Percentiles rank a stretch among this genome's conserved stretches.
These are phyloP conservation scores for Oreotrochilus melanogaster DNA, from an alignment of 2,113 vertebrate genomes.

Conservation along the genomic window DNA sequence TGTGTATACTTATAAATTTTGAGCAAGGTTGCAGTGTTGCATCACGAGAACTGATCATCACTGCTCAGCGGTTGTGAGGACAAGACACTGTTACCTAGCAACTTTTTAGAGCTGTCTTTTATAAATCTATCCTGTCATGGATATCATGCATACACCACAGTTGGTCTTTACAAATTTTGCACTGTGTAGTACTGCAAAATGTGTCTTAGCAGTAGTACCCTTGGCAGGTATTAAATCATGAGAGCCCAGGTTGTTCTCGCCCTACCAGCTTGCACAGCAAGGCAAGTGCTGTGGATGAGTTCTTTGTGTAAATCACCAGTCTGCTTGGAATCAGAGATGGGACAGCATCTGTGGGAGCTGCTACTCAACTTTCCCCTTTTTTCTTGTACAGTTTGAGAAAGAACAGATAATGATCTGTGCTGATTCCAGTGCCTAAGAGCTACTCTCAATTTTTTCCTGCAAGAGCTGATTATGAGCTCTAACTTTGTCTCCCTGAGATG, in stretches of 20 bases:
- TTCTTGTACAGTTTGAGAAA: background rate
- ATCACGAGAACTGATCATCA: background rate
- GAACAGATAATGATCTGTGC: background rate
- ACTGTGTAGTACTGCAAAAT: background rate
- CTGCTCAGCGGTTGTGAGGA: background rate
- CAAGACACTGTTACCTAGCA: constrained; percentile 57
- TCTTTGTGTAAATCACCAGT: background rate
- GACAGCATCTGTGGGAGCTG: background rate
- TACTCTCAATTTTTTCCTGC: background rate
- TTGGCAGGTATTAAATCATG: background rate
- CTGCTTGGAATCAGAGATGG: background rate
- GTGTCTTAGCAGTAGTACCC: background rate
- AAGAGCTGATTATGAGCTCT: background rate
- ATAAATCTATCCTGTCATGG: constrained; percentile 2
- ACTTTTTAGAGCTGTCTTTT: constrained; percentile 17
- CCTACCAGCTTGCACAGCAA: background rate
- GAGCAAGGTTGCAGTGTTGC: background rate
- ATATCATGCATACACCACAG: background rate
- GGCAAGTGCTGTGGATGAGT: background rate
- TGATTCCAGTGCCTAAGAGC: background rate
- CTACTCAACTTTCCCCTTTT: background rate
- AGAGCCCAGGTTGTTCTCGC: background rate
- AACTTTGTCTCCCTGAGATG: background rate
- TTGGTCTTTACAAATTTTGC: constrained; percentile 20
- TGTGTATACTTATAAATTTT: background rate